These are phyloP conservation scores for Aelia acuminata DNA, from an alignment of 2,888 invertebrate genomes.

Conservation along the genomic window DNA sequence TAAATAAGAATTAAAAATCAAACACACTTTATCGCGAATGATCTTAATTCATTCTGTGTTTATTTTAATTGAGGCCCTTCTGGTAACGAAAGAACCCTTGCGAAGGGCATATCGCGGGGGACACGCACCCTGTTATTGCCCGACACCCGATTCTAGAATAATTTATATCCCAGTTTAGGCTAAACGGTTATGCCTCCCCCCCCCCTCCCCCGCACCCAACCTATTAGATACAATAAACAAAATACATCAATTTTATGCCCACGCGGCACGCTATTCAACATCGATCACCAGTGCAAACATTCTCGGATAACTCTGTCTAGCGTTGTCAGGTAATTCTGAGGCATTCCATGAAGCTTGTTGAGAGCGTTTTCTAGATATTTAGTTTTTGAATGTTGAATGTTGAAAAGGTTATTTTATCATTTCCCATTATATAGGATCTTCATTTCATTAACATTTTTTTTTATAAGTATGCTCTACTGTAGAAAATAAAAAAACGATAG, in stretches of 20 bases:
- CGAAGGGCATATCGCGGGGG: neutral
- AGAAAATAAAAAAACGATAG: no score
- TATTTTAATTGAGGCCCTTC: neutral
- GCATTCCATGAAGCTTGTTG: neutral
- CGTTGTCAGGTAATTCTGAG: neutral
- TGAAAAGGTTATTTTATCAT: no score
- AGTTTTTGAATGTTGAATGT: no score
- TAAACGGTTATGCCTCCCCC: slow-evolving; percentile 32
- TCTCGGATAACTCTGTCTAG: neutral
- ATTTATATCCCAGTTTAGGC: slow-evolving; percentile 40
- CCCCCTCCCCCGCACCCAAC: no score
- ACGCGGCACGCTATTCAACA: neutral
- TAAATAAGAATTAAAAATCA: neutral
- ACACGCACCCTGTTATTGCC: neutral
- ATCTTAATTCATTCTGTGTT: neutral
- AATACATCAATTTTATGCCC: slow-evolving; percentile 45
- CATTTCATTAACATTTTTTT: no score
- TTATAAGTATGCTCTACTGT: no score
- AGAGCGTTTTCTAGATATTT: no score
- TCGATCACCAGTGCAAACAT: slow-evolving; percentile 20
- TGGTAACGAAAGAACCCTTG: neutral
- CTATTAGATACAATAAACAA: slow-evolving; percentile 42
- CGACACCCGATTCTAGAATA: neutral
- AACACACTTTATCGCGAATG: neutral
- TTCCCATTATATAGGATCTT: no score